Base-by-base conservation (phyloP, 1,140 invertebrate genomes). In the Polypedilum pembai region DNA sequence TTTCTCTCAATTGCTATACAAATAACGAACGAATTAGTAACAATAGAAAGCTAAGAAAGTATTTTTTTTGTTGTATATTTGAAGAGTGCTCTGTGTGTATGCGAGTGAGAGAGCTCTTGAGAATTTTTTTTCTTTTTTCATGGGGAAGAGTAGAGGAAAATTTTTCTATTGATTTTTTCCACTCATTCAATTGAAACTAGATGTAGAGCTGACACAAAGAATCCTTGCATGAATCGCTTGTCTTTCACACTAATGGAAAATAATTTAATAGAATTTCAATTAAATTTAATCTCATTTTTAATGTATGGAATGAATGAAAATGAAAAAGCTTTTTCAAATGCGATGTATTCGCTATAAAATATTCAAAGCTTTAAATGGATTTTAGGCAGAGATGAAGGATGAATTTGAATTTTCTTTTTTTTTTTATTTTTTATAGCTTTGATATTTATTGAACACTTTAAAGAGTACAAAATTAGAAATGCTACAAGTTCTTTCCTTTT, bases 201-300 rank as follows among this genome's bases (percentile, higher is more conserved):
- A 33, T 33, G 24, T 33, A 33, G 24, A 33, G 24, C 24, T 56
- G 45, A 56, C 45, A 56, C 45, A 56, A 56, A 56, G 45, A 56
- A 56, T 56, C 45, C 45, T 56, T 56, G 45, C 10, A 15, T 12
- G 45, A 56, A 56, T 56, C 10, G 45, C 45, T 56, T 56, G 45
- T 56, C 45, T 56, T 56, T 56, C 45, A 56, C 45, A 56, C 45
- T 15, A 56, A 56, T 56, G 45, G 45, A 56, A 56, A 56, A 56
- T 56, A 56, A 56, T 56, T 56, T 56, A 56, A 56, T 56, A 56
- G 45, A 56, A 56, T 56, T 56, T 56, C 45, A 56, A 56, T 56
- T 56, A 56, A 56, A 56, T 56, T 56, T 56, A 56, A 56, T 56
- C 45, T 56, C 45, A 56, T 56, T 56, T 56, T 56, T 56, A 56